Base-by-base conservation (phyloP, 1,140 invertebrate genomes). In the Zaprionus kolodkinae region DNA sequence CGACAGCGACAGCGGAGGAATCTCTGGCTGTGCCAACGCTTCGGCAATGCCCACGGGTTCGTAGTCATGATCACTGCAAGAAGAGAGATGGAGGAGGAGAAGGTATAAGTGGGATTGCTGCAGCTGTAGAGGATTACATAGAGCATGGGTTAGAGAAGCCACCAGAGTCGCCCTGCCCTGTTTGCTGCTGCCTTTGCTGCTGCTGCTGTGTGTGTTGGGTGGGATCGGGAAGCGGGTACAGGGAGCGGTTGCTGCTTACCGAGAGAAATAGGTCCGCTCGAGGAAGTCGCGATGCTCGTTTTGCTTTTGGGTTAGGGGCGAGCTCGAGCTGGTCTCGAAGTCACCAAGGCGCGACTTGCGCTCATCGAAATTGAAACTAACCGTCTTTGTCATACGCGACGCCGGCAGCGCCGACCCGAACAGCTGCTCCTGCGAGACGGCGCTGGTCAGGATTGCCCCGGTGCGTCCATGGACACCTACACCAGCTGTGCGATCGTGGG, bases 11-110 rank as follows among this genome's bases (percentile, higher is more conserved):
- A 76, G 21, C 48, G 67, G 57, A 60, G 70, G 54, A 33, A 35
- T 5, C 9, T 72, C 78, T 11, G 55, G 66, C 65, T 71, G 66
- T 30, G 38, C 43, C 45, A 56, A 79, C 36, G 75, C 66, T 78
- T 91, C 91, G 55, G 94, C 93, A 63, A 94, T 93, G 81, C 94
- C 94, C 84, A 97, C 95, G 73, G 96, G 96, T 94, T 97, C 96
- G 93, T 97, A 97, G 92, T 97, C 96, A 94, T 97, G 96, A 94
- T 97, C 96, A 94, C 96, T 97, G 94, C 81, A 95, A 95, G 66
- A 6, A 50, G 33, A 70, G n/a, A 67, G 12, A n/a, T n/a, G n/a
- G 61, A 12, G 40, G 0, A 33, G 6, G 35, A 48, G 2, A n/a
- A 9, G 27, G 1, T 21, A 55, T 61, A 45, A 77, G 1, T 13